phyloP scores from a whole-genome alignment of 1,140 invertebrate genomes.

The Archivesica marissinica region DNA sequence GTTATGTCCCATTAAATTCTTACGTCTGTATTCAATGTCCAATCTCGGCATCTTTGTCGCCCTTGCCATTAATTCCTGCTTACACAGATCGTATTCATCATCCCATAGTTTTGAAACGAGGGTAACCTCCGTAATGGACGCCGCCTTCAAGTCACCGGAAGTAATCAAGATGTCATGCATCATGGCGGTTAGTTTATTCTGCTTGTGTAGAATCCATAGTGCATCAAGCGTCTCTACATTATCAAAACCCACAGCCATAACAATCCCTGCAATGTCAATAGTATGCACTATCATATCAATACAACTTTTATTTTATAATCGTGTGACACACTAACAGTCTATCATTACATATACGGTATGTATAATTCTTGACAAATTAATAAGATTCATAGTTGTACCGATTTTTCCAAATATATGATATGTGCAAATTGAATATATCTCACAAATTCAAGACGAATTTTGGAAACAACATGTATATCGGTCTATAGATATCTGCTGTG shows the following conservation, averaged over 20 bases:
- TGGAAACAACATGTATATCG: too few relatives aligned
- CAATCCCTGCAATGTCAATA: constrained; percentile 47
- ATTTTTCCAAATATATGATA: too few relatives aligned
- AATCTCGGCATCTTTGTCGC: background rate
- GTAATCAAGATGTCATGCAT: constrained; percentile 70
- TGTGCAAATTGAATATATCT: too few relatives aligned
- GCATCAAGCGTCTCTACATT: constrained; percentile 52
- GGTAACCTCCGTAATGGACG: constrained; percentile 52
- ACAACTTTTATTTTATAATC: too few relatives aligned
- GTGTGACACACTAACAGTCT: too few relatives aligned
- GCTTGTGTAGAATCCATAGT: constrained; percentile 54
- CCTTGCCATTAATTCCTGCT: constrained; percentile 52
- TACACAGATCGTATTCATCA: constrained; percentile 70
- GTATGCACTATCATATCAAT: too few relatives aligned
- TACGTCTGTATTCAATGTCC: constrained; percentile 60
- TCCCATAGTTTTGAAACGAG: constrained; percentile 71
- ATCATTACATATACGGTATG: too few relatives aligned
- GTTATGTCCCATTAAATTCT: too few relatives aligned
- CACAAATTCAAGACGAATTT: too few relatives aligned
- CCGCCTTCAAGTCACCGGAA: constrained; percentile 54
- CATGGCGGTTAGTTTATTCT: constrained; percentile 59
- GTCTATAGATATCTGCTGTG: too few relatives aligned
- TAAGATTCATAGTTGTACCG: too few relatives aligned
- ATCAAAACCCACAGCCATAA: constrained; percentile 67
- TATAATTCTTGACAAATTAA: too few relatives aligned